A percentile compares a stretch with the other conserved stretches of the same genome.
phyloP scores from a whole-genome alignment of 2,888 invertebrate genomes.

The Drosophila algonquin region DNA sequence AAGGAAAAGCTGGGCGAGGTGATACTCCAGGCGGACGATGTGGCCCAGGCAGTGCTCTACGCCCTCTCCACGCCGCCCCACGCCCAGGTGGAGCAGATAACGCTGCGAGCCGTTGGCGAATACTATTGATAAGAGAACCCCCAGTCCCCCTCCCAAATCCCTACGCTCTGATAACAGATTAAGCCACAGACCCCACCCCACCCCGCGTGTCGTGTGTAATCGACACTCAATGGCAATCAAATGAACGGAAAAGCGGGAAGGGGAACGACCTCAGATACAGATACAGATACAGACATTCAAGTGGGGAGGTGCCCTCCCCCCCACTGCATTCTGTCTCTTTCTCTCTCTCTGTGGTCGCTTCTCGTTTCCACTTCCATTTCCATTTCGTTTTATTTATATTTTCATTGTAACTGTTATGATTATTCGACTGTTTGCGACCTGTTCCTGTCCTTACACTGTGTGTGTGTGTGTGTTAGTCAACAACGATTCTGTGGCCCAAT shows the following conservation, averaged over 20 bases:
- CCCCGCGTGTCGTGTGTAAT: slow-evolving; percentile 27
- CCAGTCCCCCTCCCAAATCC: no score
- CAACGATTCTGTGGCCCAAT: slow-evolving; percentile 34
- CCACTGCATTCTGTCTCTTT: background rate
- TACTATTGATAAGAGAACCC: slow-evolving; percentile 56
- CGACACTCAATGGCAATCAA: slow-evolving; percentile 70
- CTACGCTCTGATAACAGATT: background rate
- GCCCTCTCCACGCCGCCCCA: slow-evolving; percentile 77
- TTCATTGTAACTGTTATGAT: slow-evolving; percentile 62
- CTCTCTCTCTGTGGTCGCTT: slow-evolving; percentile 4
- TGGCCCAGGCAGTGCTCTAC: slow-evolving; percentile 79
- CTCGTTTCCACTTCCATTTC: background rate
- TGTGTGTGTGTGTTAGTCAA: background rate
- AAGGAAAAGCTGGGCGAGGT: slow-evolving; percentile 64
- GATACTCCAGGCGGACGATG: slow-evolving; percentile 78
- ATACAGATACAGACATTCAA: slow-evolving; percentile 19
- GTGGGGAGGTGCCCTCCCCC: background rate
- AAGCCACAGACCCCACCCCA: background rate
- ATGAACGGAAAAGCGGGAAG: slow-evolving; percentile 14
- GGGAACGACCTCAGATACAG: slow-evolving; percentile 30
- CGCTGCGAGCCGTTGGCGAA: slow-evolving; percentile 80
- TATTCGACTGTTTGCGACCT: slow-evolving; percentile 44
- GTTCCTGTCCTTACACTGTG: slow-evolving; percentile 8
- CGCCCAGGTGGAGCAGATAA: slow-evolving; percentile 79
- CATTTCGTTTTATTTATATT: slow-evolving; percentile 55